Conservation (phyloP, 2,888 invertebrate genomes). For the Callyntrura sp. region DNA sequence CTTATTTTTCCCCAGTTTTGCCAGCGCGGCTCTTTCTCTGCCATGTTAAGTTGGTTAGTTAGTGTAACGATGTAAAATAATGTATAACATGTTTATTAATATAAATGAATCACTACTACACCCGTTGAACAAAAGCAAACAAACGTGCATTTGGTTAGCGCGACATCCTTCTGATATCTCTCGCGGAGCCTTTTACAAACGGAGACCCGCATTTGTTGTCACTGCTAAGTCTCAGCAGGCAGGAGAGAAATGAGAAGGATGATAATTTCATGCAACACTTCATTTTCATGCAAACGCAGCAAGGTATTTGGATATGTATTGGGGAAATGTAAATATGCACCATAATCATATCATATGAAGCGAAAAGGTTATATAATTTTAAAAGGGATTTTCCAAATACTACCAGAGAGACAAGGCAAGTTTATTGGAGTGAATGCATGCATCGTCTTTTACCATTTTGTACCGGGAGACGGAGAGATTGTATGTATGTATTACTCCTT, state of each 20-base stretch:
- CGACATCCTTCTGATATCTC: not conserved
- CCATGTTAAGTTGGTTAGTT: too few relatives aligned
- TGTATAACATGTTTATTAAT: conserved; percentile 40
- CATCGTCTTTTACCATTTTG: too few relatives aligned
- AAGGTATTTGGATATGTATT: not conserved
- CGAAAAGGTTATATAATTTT: not conserved
- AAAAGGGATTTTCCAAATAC: conserved; percentile 26
- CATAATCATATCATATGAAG: not conserved
- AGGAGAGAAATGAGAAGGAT: conserved; percentile 66
- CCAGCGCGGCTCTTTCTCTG: too few relatives aligned
- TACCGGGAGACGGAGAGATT: conserved; percentile 5
- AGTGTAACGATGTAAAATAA: not conserved
- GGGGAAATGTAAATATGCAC: not conserved
- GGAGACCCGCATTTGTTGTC: not conserved
- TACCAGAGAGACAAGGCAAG: not conserved
- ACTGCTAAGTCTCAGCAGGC: not conserved
- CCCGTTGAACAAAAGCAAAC: not conserved
- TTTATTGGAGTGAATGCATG: not conserved
- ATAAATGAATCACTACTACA: conserved; percentile 11
- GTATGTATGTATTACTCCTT: not conserved
- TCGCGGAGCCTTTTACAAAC: not conserved
- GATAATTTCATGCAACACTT: conserved; percentile 74
- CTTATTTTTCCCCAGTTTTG: too few relatives aligned
- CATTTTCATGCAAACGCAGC: conserved; percentile 27
- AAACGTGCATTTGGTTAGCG: not conserved